Conservation (phyloP, 2,113 vertebrate genomes). For the Tupaia chinensis region DNA sequence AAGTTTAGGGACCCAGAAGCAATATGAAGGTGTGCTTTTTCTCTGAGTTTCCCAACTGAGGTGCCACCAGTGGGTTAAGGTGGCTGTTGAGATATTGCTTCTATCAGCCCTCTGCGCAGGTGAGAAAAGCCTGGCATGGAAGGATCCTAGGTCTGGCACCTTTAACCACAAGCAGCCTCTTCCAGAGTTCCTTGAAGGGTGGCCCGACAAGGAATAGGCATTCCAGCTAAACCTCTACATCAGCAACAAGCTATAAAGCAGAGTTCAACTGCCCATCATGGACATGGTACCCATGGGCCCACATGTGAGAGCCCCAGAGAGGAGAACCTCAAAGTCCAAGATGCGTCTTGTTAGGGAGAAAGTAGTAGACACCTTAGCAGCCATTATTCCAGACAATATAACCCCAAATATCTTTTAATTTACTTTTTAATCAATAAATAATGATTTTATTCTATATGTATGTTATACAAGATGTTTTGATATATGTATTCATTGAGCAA, state of each 20-base stretch:
- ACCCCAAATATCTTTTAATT: neutral
- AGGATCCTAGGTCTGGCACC: neutral
- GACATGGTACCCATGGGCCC: neutral
- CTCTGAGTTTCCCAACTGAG: neutral
- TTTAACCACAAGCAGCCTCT: neutral
- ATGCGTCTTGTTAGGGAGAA: neutral
- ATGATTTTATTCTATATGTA: no score
- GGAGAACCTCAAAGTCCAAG: neutral
- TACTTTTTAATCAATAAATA: neutral
- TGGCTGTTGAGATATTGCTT: neutral
- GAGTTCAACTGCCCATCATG: neutral
- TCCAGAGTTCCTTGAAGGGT: neutral
- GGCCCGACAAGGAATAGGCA: neutral
- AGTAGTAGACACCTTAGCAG: neutral
- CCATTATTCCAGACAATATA: neutral
- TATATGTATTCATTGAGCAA: neutral
- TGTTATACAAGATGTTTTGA: no score
- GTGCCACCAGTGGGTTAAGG: neutral
- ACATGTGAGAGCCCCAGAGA: neutral
- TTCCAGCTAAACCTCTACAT: neutral
- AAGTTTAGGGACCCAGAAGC: neutral
- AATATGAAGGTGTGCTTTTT: neutral
- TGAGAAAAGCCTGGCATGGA: neutral
- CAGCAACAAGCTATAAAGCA: neutral
- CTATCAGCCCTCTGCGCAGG: neutral